These are phyloP conservation scores for Clamator glandarius DNA, from an alignment of 2,797 vertebrate genomes.

Conservation along the genomic window DNA sequence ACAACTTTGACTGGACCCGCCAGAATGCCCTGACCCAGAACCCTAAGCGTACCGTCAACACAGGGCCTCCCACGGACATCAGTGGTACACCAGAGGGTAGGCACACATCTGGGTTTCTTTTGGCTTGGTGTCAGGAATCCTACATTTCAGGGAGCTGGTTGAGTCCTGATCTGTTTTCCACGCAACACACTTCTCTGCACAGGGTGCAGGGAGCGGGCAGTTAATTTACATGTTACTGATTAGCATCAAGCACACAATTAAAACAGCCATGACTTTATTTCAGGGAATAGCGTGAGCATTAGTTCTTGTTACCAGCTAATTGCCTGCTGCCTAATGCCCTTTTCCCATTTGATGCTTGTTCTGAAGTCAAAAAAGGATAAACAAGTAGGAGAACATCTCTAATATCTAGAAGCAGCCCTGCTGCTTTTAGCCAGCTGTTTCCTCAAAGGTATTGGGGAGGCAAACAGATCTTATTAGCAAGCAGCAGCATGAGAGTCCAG, in stretches of 20 bases:
- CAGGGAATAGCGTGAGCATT: constrained; percentile 42
- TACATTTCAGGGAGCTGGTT: background rate
- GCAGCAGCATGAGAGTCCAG: background rate
- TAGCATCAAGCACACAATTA: constrained; percentile 63
- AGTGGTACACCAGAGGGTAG: constrained; percentile 92
- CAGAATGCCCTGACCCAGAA: constrained; percentile 94
- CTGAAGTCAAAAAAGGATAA: constrained; percentile 21
- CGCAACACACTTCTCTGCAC: background rate
- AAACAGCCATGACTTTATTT: constrained; percentile 55
- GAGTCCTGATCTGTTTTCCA: constrained; percentile 8
- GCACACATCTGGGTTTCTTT: background rate
- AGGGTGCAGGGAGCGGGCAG: constrained; percentile 1
- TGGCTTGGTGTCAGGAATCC: background rate
- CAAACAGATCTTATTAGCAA: background rate
- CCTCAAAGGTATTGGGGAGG: background rate
- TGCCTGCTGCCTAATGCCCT: constrained; percentile 55
- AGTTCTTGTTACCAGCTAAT: constrained; percentile 63
- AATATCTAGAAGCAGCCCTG: background rate
- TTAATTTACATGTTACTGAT: constrained; percentile 64
- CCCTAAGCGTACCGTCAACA: constrained; percentile 92
- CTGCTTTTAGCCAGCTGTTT: constrained; percentile 1
- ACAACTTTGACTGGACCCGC: constrained; percentile 95
- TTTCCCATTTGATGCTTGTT: constrained; percentile 41
- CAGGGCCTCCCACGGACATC: constrained; percentile 91
- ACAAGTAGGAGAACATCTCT: background rate